phyloP scores from a whole-genome alignment of 1,140 invertebrate genomes.

The Drosophila repletoides region DNA sequence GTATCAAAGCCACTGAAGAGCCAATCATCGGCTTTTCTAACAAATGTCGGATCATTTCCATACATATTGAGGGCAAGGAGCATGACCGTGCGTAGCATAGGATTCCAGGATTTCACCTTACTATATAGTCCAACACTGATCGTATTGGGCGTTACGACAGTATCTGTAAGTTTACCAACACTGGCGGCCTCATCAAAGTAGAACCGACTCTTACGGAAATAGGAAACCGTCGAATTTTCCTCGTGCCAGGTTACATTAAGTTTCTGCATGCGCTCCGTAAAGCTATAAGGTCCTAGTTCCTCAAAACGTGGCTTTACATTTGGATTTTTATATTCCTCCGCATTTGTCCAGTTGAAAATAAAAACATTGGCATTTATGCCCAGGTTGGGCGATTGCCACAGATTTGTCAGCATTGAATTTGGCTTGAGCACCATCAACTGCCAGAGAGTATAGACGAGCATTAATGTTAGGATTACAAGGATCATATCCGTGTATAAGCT shows the following conservation, averaged over 20 bases:
- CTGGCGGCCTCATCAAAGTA: slow-evolving; percentile 86
- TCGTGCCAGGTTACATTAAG: slow-evolving; percentile 87
- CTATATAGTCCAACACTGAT: slow-evolving; percentile 84
- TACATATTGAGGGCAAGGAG: slow-evolving; percentile 83
- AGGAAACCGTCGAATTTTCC: slow-evolving; percentile 91
- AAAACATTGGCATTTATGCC: slow-evolving; percentile 89
- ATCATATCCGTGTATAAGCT: neutral
- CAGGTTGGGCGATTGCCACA: slow-evolving; percentile 89
- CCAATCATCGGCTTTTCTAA: slow-evolving; percentile 86
- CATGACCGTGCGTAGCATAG: slow-evolving; percentile 84
- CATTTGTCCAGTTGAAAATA: slow-evolving; percentile 93
- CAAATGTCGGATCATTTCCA: slow-evolving; percentile 84
- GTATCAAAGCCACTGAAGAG: slow-evolving; percentile 91
- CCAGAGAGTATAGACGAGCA: too few relatives aligned
- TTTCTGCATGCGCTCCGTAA: slow-evolving; percentile 85
- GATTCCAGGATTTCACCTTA: slow-evolving; percentile 78
- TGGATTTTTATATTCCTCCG: slow-evolving; percentile 84
- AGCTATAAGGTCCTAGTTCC: slow-evolving; percentile 89
- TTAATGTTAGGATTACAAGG: neutral
- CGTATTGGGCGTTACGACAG: slow-evolving; percentile 90
- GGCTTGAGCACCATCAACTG: slow-evolving; percentile 71
- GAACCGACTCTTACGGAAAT: slow-evolving; percentile 89
- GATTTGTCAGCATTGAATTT: slow-evolving; percentile 84
- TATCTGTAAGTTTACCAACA: slow-evolving; percentile 88
- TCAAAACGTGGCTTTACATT: slow-evolving; percentile 85